A percentile compares a stretch with the other conserved stretches of the same genome.
These are phyloP conservation scores for Zosterops lateralis DNA, from an alignment of 2,113 vertebrate species.

Conservation along the genomic window DNA sequence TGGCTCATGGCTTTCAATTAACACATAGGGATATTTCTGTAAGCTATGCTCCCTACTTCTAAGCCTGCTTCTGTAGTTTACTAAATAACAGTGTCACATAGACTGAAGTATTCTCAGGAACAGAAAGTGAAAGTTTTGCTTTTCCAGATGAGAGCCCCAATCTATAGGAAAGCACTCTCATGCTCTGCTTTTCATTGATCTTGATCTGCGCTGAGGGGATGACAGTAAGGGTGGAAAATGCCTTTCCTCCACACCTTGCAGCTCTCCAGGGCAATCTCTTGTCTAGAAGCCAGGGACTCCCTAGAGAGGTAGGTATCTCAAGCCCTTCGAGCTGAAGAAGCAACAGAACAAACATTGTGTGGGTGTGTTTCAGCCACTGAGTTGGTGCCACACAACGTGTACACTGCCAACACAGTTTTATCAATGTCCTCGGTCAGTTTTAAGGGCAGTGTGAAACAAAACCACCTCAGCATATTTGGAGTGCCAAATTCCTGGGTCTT, in stretches of 20 bases:
- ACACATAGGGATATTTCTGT: background rate
- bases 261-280: background rate
- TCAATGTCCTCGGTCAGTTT: background rate
- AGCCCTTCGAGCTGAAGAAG: background rate
- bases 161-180: background rate
- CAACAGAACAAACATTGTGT: background rate
- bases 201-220: background rate
- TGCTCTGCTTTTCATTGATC: background rate
- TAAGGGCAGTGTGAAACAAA: background rate
- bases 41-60: background rate
- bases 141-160: background rate
- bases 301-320: background rate
- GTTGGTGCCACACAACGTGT: background rate
- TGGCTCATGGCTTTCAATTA: background rate
- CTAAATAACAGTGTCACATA: background rate
- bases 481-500: constrained; percentile 47
- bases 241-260: background rate
- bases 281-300: background rate
- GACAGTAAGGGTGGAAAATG: background rate
- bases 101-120: background rate
- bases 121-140: background rate
- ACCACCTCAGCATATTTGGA: constrained; percentile 3
- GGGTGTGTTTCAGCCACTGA: background rate
- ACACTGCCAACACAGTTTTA: fast-evolving
- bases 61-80: background rate